These are phyloP conservation scores for Mastigias papua DNA, from an alignment of 30 jellyfish, hydroid and myxozoan genomes.

Conservation along the genomic window DNA sequence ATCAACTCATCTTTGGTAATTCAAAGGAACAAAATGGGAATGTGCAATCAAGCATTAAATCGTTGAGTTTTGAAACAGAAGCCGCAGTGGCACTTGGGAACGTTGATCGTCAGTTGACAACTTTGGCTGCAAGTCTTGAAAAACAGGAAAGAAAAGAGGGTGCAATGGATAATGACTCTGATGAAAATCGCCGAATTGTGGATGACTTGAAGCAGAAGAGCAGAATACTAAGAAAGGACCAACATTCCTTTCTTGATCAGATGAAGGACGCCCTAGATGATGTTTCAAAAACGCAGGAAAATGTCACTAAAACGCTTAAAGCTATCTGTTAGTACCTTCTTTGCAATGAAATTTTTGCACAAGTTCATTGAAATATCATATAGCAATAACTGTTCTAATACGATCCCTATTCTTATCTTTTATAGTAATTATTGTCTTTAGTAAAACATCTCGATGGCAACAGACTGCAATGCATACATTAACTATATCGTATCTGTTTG, in stretches of 20 bases:
- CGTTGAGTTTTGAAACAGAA: constrained; percentile 26
- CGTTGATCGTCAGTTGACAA: constrained; percentile 35
- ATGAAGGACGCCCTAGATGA: constrained; percentile 42
- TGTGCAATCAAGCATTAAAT: neutral
- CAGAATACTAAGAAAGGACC: constrained; percentile 16
- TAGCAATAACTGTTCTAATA: too few species aligned
- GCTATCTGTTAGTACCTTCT: constrained; percentile 50
- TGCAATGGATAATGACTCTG: neutral
- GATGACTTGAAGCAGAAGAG: constrained; percentile 39
- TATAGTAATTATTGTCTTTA: too few species aligned
- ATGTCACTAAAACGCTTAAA: constrained; percentile 29
- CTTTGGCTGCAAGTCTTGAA: constrained; percentile 16
- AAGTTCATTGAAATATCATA: too few species aligned
- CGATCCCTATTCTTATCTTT: too few species aligned
- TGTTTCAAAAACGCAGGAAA: constrained; percentile 43
- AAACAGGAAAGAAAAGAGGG: neutral
- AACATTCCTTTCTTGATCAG: constrained; percentile 13
- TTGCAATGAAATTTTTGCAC: too few species aligned
- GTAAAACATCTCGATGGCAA: too few species aligned
- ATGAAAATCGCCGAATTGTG: constrained; percentile 1
- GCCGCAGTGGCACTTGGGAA: constrained; percentile 31
- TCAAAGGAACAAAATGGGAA: constrained; percentile 31
- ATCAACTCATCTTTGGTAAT: neutral
- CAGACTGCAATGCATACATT: too few species aligned
- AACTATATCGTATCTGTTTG: too few species aligned